Evolutionary conservation across 1,140 invertebrate species (phyloP).

Genomic region (Cotesia vestalis): DNA sequence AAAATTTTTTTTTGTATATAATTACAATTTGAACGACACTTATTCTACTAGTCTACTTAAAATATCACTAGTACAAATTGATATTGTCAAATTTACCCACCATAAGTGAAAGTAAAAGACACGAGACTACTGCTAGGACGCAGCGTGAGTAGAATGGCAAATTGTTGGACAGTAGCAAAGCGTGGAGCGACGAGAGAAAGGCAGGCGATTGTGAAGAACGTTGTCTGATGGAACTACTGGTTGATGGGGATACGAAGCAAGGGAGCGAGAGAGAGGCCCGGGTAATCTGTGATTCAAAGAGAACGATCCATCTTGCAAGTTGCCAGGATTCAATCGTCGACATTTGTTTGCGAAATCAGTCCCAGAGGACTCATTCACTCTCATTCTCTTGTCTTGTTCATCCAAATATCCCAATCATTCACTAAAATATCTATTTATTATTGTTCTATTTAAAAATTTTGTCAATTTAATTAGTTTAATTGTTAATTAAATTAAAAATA

Average conservation of each 20-base stretch:
- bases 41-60: too few relatives aligned
- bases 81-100: too few relatives aligned
- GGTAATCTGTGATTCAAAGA: constrained; percentile 65
- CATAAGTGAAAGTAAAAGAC: constrained; percentile 20
- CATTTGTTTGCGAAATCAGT: constrained; percentile 66
- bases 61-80: too few relatives aligned
- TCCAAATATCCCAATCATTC: not conserved
- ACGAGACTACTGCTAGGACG: constrained; percentile 37
- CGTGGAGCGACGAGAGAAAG: constrained; percentile 30
- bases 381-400: constrained; percentile 23
- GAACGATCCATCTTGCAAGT: constrained; percentile 64
- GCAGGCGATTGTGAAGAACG: constrained; percentile 36
- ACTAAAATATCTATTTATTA: not conserved
- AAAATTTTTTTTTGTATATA: too few relatives aligned
- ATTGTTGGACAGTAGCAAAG: constrained; percentile 50
- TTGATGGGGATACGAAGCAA: constrained; percentile 45
- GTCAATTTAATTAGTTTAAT: not conserved
- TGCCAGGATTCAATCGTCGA: constrained; percentile 65
- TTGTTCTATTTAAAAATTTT: not conserved
- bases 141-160: constrained; percentile 54
- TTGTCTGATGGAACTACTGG: constrained; percentile 34
- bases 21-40: too few relatives aligned
- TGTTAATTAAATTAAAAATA: not conserved
- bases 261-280: constrained; percentile 42
- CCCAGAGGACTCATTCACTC: constrained; percentile 53